Conservation (phyloP, 2,113 vertebrate species). For the Aldabrachelys gigantea region DNA sequence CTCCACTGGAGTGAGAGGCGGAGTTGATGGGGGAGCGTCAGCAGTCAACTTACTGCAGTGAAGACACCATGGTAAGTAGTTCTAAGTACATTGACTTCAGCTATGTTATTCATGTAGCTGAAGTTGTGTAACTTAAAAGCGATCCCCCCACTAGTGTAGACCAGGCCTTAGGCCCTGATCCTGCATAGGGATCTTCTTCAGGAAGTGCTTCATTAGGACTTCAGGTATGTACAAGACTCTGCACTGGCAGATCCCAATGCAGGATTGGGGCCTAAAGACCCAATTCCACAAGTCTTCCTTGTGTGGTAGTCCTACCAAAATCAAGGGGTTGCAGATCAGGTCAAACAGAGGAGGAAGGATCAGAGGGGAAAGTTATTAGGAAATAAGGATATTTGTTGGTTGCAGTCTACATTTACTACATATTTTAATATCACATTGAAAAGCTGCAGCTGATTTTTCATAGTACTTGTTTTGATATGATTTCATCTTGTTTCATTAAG, state of each 20-base stretch:
- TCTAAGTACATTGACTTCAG: too few species aligned
- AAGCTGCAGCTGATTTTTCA: not conserved
- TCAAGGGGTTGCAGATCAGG: not conserved
- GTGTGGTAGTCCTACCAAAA: not conserved
- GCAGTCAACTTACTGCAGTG: too few species aligned
- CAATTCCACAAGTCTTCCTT: not conserved
- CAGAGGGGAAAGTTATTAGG: not conserved
- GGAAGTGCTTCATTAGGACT: not conserved
- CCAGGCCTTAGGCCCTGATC: not conserved
- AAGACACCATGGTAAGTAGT: too few species aligned
- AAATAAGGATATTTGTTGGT: not conserved
- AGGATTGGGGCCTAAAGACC: not conserved
- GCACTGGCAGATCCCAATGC: not conserved
- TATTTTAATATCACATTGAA: not conserved
- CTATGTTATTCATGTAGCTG: too few species aligned
- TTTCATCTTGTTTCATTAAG: not conserved
- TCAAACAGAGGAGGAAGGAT: not conserved
- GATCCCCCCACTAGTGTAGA: too few species aligned
- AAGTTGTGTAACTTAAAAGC: too few species aligned
- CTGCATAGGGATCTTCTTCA: not conserved
- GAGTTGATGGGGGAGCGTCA: too few species aligned
- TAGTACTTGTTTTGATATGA: not conserved
- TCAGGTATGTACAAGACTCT: not conserved
- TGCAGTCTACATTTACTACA: not conserved
- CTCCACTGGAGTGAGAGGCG: too few species aligned